Conservation (phyloP, 1,140 invertebrate genomes). For the Drosophila ogumai region DNA sequence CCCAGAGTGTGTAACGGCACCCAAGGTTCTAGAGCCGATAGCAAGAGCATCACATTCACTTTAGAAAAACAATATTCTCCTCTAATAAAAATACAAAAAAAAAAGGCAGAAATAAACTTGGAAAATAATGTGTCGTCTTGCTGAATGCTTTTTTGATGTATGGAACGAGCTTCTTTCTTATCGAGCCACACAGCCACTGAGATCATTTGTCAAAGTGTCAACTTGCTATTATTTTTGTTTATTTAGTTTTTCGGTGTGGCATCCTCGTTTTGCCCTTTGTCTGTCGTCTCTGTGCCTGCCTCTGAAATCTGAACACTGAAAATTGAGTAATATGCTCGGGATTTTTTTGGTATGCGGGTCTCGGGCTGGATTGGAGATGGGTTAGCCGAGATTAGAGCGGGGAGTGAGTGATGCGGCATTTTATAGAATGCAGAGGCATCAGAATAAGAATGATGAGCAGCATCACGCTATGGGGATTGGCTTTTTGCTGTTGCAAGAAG, state of each 20-base stretch:
- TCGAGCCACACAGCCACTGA: constrained; percentile 43
- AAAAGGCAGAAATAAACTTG: constrained; percentile 14
- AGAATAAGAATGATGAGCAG: constrained; percentile 38
- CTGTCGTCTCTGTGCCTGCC: constrained; percentile 13
- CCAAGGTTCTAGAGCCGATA: constrained; percentile 40
- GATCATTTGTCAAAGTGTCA: constrained; percentile 79
- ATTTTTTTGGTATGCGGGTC: constrained; percentile 46
- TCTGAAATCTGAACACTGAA: constrained; percentile 71
- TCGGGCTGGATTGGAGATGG: constrained; percentile 40
- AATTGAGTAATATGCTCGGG: constrained; percentile 74
- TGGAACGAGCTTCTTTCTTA: constrained; percentile 51
- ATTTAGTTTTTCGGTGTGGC: constrained; percentile 62
- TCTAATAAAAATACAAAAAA: constrained; percentile 8
- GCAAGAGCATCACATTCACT: constrained; percentile 33
- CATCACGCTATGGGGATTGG: constrained; percentile 40
- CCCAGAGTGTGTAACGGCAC: constrained; percentile 55
- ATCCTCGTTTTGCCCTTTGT: constrained; percentile 54
- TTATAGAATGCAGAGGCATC: constrained; percentile 29
- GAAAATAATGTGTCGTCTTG: constrained; percentile 46
- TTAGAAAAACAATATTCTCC: constrained; percentile 11
- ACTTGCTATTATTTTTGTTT: constrained; percentile 50
- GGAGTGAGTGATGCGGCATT: constrained; percentile 62
- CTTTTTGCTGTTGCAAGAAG: constrained; percentile 31
- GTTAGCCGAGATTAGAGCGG: constrained; percentile 67
- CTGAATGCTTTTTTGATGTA: constrained; percentile 57